Conservation (phyloP, 2,888 invertebrate species). For the Andrena hattorfiana region DNA sequence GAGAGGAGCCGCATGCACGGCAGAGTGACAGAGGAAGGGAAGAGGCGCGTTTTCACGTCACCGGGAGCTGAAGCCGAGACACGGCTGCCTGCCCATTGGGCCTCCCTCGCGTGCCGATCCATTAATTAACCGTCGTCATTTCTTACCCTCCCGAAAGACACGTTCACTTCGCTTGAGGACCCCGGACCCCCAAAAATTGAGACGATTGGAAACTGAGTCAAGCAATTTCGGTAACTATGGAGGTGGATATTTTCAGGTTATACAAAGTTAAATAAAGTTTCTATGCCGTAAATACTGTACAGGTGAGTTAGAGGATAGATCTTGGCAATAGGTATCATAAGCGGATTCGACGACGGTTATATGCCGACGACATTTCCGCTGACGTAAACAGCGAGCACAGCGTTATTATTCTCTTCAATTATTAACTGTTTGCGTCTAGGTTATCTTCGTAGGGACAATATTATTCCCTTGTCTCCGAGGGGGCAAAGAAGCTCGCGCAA, state of each 20-base stretch:
- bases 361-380: conserved; percentile 40
- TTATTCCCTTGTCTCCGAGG: conserved; percentile 36
- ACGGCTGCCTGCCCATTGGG: conserved; percentile 49
- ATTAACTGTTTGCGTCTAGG: conserved; percentile 50
- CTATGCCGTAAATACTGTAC: no score
- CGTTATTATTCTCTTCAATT: conserved; percentile 62
- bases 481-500: conserved; percentile 13
- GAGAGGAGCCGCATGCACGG: conserved; percentile 48
- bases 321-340: no score
- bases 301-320: no score
- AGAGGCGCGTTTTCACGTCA: conserved; percentile 62
- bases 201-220: background rate
- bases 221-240: background rate
- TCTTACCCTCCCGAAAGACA: conserved; percentile 44
- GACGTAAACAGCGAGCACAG: conserved; percentile 41
- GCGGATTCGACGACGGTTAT: conserved; percentile 2
- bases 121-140: conserved; percentile 77
- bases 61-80: conserved; percentile 43
- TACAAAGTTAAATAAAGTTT: no score
- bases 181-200: conserved; percentile 15
- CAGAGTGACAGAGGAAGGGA: conserved; percentile 33
- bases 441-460: conserved; percentile 26
- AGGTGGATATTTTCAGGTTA: no score
- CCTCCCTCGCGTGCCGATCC: conserved; percentile 81
- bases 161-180: background rate